Base-by-base conservation (phyloP, 1,140 invertebrate genomes). In the Scaptodrosophila lebanonensis region DNA sequence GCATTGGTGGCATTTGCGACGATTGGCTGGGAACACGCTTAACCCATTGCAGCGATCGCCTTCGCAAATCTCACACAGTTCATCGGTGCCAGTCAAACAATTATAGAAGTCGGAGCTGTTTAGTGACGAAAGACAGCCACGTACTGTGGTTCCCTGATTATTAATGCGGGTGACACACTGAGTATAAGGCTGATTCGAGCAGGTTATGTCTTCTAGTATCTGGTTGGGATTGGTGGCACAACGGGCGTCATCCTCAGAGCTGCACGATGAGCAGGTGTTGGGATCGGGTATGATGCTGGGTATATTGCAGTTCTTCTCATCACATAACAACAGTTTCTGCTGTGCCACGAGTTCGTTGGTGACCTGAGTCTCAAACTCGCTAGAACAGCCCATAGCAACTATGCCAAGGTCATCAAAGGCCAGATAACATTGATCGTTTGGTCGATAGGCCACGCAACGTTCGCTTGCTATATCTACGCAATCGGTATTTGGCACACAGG, bases 151-250 rank as follows among this genome's bases (percentile, higher is more conserved):
- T 3, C 83, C 83, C 15, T 39, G 33, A 1, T 9, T 13, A 29
- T 83, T 57, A 2, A 83, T 62, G 4, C 68, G 67, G 1, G 70
- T 77, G 1, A 71, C 65, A 29, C 84, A 86, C 30, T 77, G 18
- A 0, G 84, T 77, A 39, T 85, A 86, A 4, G 84, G 84, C 13
- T 63, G 4, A 13, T 39, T 2, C 1, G 68, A 29, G 45, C 84
- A 86, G 1, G 65, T 48, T 12, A 42, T 33, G 0, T 47, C 66
- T 11, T 53, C 33, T 0, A 30, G 4, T 15, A 86, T 36, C 32
- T 73, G 57, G 18, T 86, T 86, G 12, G 84, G 84, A 49, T 79
- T 69, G 9, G 67, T 83, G 11, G 84, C 84, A 20, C 84, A 86
- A 0, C 64, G 63, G 0, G 71, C 6, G 11, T 86, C 84, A 0